Evolutionary conservation across 2,113 vertebrate species (phyloP), one percentile per base, ranked within the genome.

Genomic region (Syngnathoides biaculeatus): DNA sequence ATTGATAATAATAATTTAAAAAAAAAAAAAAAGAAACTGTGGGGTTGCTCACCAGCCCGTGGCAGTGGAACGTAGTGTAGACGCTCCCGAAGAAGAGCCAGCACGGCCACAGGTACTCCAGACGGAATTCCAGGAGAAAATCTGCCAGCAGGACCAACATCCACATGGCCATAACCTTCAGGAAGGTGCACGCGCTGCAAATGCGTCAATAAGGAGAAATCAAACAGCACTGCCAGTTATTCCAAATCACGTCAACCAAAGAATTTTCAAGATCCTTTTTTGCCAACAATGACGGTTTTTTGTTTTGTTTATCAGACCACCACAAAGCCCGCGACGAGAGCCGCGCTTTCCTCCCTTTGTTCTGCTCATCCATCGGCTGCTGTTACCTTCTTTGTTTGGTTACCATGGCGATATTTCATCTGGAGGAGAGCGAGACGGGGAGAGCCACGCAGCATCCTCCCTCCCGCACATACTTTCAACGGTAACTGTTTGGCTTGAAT

Each of bases 81-180:
- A 93, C 93, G 0, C 92, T 93, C 26, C 92, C 90, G 19, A 93
- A 88, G 77, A 93, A 93, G 45, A 93, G 90, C 93, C 93, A 93
- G 74, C 93, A 93, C 0, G 93, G 92, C 93, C 93, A 93, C 81
- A 93, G 75, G 63, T 93, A 93, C 76, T 93, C 93, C 86, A 93
- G 85, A 66, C 93, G 88, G 77, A 93, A 93, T 67, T 92, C 93
- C 19, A 93, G 85, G 61, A 93, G 85, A 75, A 93, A 93, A 77
- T 93, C 93, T 17, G 90, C 92, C 87, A 93, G 81, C 39, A 93
- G 89, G 69, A 93, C 91, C 86, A 93, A 72, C 53, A 87, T 90
- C 93, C 93, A 93, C 77, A 92, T 87, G 47, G 90, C 83, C 86
- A 92, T 88, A 26, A 91, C 91, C 84, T 92, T 93, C 83, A 93